Conservation (phyloP, 2,797 vertebrate genomes). For the Nasua narica region DNA sequence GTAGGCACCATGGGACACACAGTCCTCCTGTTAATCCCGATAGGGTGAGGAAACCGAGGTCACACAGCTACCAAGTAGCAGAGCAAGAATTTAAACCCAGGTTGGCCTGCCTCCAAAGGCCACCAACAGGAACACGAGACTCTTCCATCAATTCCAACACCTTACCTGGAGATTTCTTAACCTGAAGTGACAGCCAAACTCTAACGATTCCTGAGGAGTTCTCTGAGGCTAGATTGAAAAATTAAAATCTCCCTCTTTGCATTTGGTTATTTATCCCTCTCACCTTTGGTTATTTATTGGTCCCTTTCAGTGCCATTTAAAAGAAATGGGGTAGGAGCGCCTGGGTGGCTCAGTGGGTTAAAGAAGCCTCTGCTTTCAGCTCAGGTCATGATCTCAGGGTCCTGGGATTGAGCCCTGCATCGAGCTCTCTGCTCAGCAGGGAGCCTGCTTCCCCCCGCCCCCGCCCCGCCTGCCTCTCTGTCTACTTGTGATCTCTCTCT, state of each 20-base stretch:
- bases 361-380: too few species aligned
- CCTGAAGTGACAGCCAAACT: neutral
- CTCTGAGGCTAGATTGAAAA: neutral
- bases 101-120: neutral
- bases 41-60: neutral
- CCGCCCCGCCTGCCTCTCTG: too few species aligned
- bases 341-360: too few species aligned
- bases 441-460: too few species aligned
- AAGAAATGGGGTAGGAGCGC: neutral
- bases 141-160: neutral
- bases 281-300: neutral
- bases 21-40: neutral
- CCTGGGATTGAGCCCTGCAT: too few species aligned
- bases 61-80: neutral
- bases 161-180: neutral
- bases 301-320: neutral
- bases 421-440: too few species aligned
- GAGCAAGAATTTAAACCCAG: neutral
- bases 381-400: too few species aligned
- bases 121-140: neutral
- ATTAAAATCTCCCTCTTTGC: neutral
- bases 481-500: too few species aligned
- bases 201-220: neutral
- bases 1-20: neutral
- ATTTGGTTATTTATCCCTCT: neutral